phyloP scores from a whole-genome alignment of 1,140 invertebrate species.

The Zaprionus davidi region DNA sequence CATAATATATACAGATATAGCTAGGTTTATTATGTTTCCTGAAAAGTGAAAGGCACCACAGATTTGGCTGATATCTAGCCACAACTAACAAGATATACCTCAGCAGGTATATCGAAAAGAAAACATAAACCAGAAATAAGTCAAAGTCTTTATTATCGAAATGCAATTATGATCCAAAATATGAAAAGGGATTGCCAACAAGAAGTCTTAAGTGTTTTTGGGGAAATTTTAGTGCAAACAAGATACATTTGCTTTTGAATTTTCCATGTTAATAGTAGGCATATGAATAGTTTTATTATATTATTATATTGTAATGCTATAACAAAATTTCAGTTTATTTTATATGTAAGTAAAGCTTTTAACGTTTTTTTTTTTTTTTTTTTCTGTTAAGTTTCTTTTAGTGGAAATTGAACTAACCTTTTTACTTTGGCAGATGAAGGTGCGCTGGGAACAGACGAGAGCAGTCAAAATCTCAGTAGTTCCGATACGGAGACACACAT shows the following conservation, averaged over 20 bases:
- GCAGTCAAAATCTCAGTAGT: slow-evolving; percentile 69
- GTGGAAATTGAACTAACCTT: neutral
- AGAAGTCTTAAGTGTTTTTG: too few relatives aligned
- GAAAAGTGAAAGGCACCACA: too few relatives aligned
- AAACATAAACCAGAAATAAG: too few relatives aligned
- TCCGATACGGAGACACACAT: slow-evolving; percentile 54
- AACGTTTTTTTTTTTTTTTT: neutral
- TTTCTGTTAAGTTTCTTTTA: neutral
- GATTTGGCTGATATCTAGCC: too few relatives aligned
- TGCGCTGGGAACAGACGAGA: slow-evolving; percentile 72
- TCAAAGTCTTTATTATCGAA: neutral
- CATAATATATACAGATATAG: too few relatives aligned
- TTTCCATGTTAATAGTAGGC: slow-evolving; percentile 41
- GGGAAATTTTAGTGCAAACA: neutral
- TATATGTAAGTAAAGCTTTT: slow-evolving; percentile 65
- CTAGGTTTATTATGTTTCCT: too few relatives aligned
- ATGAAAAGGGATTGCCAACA: neutral
- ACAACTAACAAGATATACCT: too few relatives aligned
- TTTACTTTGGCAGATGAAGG: slow-evolving; percentile 45
- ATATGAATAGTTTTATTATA: slow-evolving; percentile 18
- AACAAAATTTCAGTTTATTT: slow-evolving; percentile 74
- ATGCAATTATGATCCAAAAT: neutral
- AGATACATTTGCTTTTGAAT: neutral
- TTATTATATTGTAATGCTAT: slow-evolving; percentile 52
- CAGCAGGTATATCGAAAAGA: too few relatives aligned